Evolutionary conservation across 2,797 vertebrate genomes (phyloP), one percentile per base, ranked within the genome.

Genomic region (Gobio occitaniae): DNA sequence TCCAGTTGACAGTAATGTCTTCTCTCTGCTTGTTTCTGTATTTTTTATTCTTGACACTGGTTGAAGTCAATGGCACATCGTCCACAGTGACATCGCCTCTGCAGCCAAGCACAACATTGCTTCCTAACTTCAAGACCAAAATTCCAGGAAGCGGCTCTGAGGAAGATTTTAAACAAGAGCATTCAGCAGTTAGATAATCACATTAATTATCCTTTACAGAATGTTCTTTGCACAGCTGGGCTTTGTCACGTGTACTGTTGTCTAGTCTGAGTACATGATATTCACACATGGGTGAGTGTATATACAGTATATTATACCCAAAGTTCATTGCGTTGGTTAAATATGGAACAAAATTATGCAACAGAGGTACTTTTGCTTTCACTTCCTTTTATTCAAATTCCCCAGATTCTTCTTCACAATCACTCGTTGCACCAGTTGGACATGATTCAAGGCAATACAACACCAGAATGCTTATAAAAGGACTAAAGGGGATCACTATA

Each of bases 91-190:
- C 91, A 36, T 87, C 78, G 1, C 94, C 94, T 0, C 75, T 56
- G 88, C 95, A 96, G 86, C 86, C 89, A 70, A 96, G 48, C 29
- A 91, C 74, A 86, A 95, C 82, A n/a, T 82, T 83, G 54, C 86
- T 92, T 71, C 93, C 94, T 0, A 80, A 77, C 0, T 89, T 77
- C 74, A 95, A 59, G 29, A 92, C 89, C 91, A 93, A n/a, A 63
- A 89, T 88, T 79, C 92, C 94, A 50, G 91, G 89, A 41, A 89
- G 88, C 68, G 92, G 84, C 8, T 93, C 95, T 95, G 92, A 59
- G 72, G 21, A 88, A 15, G 6, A 41, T 36, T 48, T 41, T 15
- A 56, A 29, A 68, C 16, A 36, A 21, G 8, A 47, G 32, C 19
- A 54, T 16, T 19, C 25, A 65, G 52, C 21, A 7, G 16, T 48